phyloP scores from a whole-genome alignment of 2,888 invertebrate species.

The Agrochola litura region DNA sequence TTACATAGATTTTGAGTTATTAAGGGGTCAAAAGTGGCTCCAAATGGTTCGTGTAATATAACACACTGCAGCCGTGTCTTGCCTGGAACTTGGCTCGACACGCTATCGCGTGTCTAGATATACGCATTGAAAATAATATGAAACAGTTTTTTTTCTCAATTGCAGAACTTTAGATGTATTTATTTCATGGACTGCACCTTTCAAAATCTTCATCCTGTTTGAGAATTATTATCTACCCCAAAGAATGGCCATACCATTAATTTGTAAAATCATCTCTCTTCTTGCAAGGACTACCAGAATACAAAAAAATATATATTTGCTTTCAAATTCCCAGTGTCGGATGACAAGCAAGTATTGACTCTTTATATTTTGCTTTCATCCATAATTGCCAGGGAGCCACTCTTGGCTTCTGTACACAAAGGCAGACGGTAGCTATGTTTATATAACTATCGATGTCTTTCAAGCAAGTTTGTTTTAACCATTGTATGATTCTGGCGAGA shows the following conservation, averaged over 20 bases:
- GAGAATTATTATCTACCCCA: not conserved
- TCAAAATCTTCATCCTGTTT: not conserved
- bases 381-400: slow-evolving; percentile 52
- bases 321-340: slow-evolving; percentile 22
- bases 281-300: not conserved
- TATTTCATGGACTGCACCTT: not conserved
- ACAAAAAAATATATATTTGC: slow-evolving; percentile 40
- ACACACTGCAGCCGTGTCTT: too few relatives aligned
- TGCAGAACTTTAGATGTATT: not conserved
- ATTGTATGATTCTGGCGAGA: not conserved
- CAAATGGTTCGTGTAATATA: too few relatives aligned
- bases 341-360: slow-evolving; percentile 58
- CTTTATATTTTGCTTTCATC: slow-evolving; percentile 54
- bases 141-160: not conserved
- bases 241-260: not conserved
- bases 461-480: slow-evolving; percentile 5
- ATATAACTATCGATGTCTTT: slow-evolving; percentile 21
- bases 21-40: too few relatives aligned
- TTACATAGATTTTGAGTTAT: too few relatives aligned
- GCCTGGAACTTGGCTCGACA: too few relatives aligned
- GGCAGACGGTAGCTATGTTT: slow-evolving; percentile 40
- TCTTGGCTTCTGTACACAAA: slow-evolving; percentile 51
- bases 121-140: slow-evolving; percentile 10
- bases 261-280: slow-evolving; percentile 29
- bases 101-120: too few relatives aligned